Evolutionary conservation across 2,797 vertebrate genomes (phyloP), one percentile per base, ranked within the genome.

Genomic region (Acipenser ruthenus): DNA sequence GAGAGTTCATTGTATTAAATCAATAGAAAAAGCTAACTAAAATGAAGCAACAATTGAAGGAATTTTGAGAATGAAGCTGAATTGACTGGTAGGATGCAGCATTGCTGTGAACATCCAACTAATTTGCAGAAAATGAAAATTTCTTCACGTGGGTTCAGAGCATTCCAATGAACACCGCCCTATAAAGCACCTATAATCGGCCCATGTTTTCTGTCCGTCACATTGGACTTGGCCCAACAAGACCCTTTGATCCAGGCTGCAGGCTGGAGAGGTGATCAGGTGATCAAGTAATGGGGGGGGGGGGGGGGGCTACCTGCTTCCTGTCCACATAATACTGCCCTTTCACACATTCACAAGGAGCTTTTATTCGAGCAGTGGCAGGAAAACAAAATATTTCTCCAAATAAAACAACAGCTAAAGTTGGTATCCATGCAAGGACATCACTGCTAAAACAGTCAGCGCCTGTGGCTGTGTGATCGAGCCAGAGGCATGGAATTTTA

Each of bases 341-440:
- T 83, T 85, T 79, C 81, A 84, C 73, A 71, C 65, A 69, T 12
- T 71, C 65, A 72, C 78, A 83, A 76, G 75, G 77, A 74, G 75
- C 70, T 61, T 64, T 72, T 75, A 71, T 72, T 84, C 78, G 85
- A 65, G 70, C 77, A 73, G 79, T 75, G 81, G 86, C 74, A 81
- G 85, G 82, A 84, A 89, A 84, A 84, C 79, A 79, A 84, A 88
- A 90, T 89, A 90, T 88, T 88, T 87, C 81, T 78, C 68, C 9
- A 72, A 76, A 76, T 80, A 79, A 82, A 37, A 83, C 62, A 76
- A 75, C 67, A 75, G 75, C 68, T 67, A 70, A 83, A 75, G 66
- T 66, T 64, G 55, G 61, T 72, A 84, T 74, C 72, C 64, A 67
- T 47, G 72, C 71, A 67, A 63, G 64, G 56, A 73, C 71, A 74